phyloP scores from a whole-genome alignment of 2,888 invertebrate genomes.

The Chrysolina haemoptera region DNA sequence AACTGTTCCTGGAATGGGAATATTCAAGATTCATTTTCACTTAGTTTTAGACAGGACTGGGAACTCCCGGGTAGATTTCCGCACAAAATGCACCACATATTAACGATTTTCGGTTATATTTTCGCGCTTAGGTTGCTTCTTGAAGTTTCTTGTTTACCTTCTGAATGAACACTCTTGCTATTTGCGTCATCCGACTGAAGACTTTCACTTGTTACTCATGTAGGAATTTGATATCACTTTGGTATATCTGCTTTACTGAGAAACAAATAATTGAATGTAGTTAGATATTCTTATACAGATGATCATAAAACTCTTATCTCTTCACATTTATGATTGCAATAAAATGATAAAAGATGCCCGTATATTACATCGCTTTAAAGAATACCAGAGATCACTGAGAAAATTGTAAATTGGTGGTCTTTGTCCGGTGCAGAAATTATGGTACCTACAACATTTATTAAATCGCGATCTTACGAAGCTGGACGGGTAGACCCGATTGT shows the following conservation, averaged over 20 bases:
- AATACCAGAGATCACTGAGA: constrained; percentile 6
- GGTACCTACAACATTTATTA: neutral
- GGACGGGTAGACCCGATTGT: constrained; percentile 15
- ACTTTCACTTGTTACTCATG: constrained; percentile 41
- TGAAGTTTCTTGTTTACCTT: constrained; percentile 31
- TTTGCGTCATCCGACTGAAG: constrained; percentile 36
- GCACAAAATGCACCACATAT: neutral
- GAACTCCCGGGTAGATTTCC: constrained; percentile 1
- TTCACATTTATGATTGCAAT: constrained; percentile 3
- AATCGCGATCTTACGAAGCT: constrained; percentile 19
- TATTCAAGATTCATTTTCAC: constrained; percentile 37
- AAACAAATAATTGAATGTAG: neutral
- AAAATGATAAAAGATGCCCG: neutral
- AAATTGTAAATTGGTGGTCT: constrained; percentile 22
- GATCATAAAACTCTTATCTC: constrained; percentile 20
- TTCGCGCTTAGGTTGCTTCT: neutral
- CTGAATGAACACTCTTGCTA: constrained; percentile 21
- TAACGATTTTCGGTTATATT: neutral
- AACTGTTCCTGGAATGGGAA: constrained; percentile 35
- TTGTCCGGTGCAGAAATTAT: constrained; percentile 12
- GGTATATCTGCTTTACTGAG: neutral
- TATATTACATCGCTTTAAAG: neutral
- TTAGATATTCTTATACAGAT: neutral
- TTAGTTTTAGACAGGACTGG: constrained; percentile 8
- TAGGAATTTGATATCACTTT: constrained; percentile 12